These are phyloP conservation scores for Scyliorhinus canicula DNA, from an alignment of 2,797 vertebrate species.

Conservation along the genomic window DNA sequence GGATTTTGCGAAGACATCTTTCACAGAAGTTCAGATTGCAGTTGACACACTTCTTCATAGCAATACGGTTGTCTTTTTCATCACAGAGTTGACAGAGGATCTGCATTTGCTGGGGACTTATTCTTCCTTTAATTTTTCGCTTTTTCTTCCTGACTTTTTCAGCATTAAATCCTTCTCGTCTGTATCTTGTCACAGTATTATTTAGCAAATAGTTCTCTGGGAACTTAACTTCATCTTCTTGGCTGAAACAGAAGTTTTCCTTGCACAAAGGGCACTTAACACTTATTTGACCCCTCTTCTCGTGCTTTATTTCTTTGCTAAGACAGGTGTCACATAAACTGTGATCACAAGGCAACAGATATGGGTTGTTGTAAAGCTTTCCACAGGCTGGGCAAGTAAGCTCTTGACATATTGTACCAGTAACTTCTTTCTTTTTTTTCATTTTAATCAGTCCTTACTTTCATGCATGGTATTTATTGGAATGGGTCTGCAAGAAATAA, in stretches of 20 bases:
- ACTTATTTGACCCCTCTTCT: slow-evolving; percentile 25
- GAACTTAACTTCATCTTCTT: slow-evolving; percentile 35
- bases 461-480: neutral
- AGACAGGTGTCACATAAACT: slow-evolving; percentile 31
- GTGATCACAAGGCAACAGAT: slow-evolving; percentile 34
- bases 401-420: slow-evolving; percentile 29
- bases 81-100: slow-evolving; percentile 37
- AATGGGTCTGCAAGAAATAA: slow-evolving; percentile 3
- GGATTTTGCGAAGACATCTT: slow-evolving; percentile 36
- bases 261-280: slow-evolving; percentile 32
- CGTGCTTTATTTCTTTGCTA: slow-evolving; percentile 23
- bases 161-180: neutral
- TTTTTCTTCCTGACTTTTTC: slow-evolving; percentile 23
- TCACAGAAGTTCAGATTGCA: slow-evolving; percentile 39
- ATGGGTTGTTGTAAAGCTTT: slow-evolving; percentile 36
- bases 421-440: slow-evolving; percentile 20
- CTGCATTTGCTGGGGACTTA: neutral
- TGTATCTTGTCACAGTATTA: slow-evolving; percentile 16
- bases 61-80: neutral
- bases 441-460: slow-evolving; percentile 23
- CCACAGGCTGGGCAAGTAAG: slow-evolving; percentile 31
- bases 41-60: slow-evolving; percentile 38
- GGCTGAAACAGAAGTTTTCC: slow-evolving; percentile 20
- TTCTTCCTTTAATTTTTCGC: neutral
- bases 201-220: slow-evolving; percentile 38